Base-by-base conservation (phyloP, 2,888 invertebrate species). In the Mythimna pallens region DNA sequence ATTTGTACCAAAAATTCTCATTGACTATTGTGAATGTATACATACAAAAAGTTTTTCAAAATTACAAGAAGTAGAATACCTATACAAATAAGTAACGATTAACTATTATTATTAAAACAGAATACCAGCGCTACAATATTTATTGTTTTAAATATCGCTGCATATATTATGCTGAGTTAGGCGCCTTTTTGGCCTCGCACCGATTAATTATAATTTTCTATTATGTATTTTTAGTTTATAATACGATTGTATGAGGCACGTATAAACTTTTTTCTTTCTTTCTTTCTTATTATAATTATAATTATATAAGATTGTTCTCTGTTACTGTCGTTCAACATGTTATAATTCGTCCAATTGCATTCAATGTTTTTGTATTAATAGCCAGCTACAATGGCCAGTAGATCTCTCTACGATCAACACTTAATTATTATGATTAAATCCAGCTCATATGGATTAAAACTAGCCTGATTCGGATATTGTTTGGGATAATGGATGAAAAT, bases 391-490 rank as follows among this genome's bases (percentile, higher is more conserved):
- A 79, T 64, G 58, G 59, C 1, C 61, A 8, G 50, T 73, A 58
- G 25, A 47, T 55, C 40, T 64, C 9, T 25, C 47, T 36, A 65
- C 62, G n/a, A 52, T 10, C 40, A 30, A 52, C n/a, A 63, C 36
- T 50, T 59, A 50, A 61, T 55, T 63, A 68, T 65, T 57, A 34
- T 82, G 67, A 70, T 83, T 57, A 17, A 67, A 78, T 65, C 70
- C 64, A 40, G 55, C 43, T 77, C 64, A 78, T 25, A 67, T 52
- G 70, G 78, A 77, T 82, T 77, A 70, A 77, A 82, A 77, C 65
- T 65, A 34, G 12, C 47, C 14, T 14, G 14, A 47, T 67, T 52
- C 34, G 64, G 54, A 58, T 9, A 55, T 69, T 66, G 40, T 66
- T 76, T 34, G 20, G 17, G 50, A 52, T 55, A 43, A 59, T 63